These are phyloP conservation scores for Nipponacmea schrenckii DNA, from an alignment of 2,888 invertebrate genomes.

Conservation along the genomic window DNA sequence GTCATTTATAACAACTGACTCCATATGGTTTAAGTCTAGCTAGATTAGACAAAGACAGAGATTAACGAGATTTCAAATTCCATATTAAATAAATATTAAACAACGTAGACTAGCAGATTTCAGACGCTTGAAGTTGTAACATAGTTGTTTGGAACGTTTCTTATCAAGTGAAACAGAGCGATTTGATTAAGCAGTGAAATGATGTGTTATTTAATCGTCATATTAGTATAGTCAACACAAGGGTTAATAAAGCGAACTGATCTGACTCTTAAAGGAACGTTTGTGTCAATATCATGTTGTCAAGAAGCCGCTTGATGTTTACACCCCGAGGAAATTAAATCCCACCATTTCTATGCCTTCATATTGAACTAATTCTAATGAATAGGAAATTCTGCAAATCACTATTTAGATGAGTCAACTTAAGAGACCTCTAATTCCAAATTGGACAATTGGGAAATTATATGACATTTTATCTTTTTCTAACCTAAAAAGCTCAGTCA, in stretches of 20 bases:
- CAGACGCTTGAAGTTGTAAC: too few relatives aligned
- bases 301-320: conserved; percentile 10
- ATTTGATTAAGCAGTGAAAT: conserved; percentile 1
- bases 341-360: conserved; percentile 11
- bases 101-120: too few relatives aligned
- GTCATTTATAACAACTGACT: too few relatives aligned
- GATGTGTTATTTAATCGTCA: conserved; percentile 8
- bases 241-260: conserved; percentile 5
- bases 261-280: neutral
- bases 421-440: neutral
- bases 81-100: too few relatives aligned
- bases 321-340: conserved; percentile 23
- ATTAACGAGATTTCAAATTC: too few relatives aligned
- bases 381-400: conserved; percentile 16
- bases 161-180: too few relatives aligned
- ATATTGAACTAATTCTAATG: conserved; percentile 13
- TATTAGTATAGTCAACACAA: conserved; percentile 6
- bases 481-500: too few relatives aligned
- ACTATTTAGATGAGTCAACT: conserved; percentile 21
- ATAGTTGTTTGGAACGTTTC: too few relatives aligned
- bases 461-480: too few relatives aligned
- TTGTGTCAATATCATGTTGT: neutral
- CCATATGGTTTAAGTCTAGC: too few relatives aligned
- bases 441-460: neutral
- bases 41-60: too few relatives aligned